A percentile compares a stretch with the other conserved stretches of the same genome.
Conservation (phyloP, 2,888 invertebrate species). For the Drosophila kuntzei region DNA sequence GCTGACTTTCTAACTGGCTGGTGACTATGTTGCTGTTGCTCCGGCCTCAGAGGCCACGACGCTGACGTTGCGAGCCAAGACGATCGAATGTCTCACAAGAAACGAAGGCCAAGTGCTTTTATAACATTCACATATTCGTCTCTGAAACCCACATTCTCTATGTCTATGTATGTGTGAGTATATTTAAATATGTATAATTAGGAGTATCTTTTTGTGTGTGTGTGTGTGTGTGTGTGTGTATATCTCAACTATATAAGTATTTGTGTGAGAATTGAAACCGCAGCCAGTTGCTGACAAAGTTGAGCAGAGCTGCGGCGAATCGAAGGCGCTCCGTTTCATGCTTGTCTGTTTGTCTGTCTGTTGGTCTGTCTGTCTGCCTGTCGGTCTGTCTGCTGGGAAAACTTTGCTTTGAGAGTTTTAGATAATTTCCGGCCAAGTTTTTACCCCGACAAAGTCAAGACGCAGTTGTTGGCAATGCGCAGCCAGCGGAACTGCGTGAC, state of each 20-base stretch:
- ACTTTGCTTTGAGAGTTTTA: slow-evolving; percentile 44
- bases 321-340: slow-evolving; percentile 52
- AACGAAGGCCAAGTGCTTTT: slow-evolving; percentile 83
- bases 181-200: slow-evolving; percentile 48
- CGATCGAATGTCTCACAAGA: slow-evolving; percentile 84
- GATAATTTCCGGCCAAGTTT: slow-evolving; percentile 76
- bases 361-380: slow-evolving; percentile 10
- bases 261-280: slow-evolving; percentile 26
- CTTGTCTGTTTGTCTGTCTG: slow-evolving; percentile 10
- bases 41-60: slow-evolving; percentile 53
- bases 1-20: slow-evolving; percentile 19
- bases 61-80: slow-evolving; percentile 70
- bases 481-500: slow-evolving; percentile 54
- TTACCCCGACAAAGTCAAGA: slow-evolving; percentile 67
- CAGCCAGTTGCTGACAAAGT: slow-evolving; percentile 70
- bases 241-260: slow-evolving; percentile 67
- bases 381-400: slow-evolving; percentile 28
- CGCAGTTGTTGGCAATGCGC: slow-evolving; percentile 69
- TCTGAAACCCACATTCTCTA: slow-evolving; percentile 48
- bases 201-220: slow-evolving; percentile 20
- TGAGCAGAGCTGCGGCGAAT: slow-evolving; percentile 72
- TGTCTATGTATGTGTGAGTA: slow-evolving; percentile 35
- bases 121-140: no score
- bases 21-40: slow-evolving; percentile 40
- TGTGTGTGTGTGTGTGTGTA: slow-evolving; percentile 5